Evolutionary conservation across 2,888 invertebrate species (phyloP).

Genomic region (Coenonympha arcania): DNA sequence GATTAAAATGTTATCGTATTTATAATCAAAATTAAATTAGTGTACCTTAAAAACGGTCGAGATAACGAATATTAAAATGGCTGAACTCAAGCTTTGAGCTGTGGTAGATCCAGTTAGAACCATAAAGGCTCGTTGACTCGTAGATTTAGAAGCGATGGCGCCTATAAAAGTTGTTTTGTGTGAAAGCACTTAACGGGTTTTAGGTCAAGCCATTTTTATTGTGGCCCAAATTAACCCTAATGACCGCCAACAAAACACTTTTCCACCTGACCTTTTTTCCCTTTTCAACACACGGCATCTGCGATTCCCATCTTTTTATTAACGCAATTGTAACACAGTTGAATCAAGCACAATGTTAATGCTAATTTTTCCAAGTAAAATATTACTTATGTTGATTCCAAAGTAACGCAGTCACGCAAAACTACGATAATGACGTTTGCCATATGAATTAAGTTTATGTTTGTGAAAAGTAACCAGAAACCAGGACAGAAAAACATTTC

Average conservation of each 20-base stretch:
- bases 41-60: no score
- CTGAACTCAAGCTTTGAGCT: no score
- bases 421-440: constrained; percentile 28
- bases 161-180: constrained; percentile 17
- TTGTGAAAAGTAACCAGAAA: no score
- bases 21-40: no score
- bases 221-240: constrained; percentile 30
- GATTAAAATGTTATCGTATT: no score
- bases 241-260: constrained; percentile 26
- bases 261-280: constrained; percentile 10
- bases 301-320: constrained; percentile 23
- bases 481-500: no score
- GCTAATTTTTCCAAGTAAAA: constrained; percentile 13
- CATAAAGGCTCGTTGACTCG: no score
- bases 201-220: constrained; percentile 23
- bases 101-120: no score
- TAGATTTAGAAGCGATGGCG: not conserved
- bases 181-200: constrained; percentile 20
- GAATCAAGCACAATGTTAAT: constrained; percentile 21
- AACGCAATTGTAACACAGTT: constrained; percentile 23
- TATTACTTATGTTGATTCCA: constrained; percentile 7
- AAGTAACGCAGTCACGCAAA: constrained; percentile 18
- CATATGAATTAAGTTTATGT: constrained; percentile 9
- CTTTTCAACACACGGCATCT: constrained; percentile 13
- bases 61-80: no score